Evolutionary conservation across 2,888 invertebrate species (phyloP).

Genomic region (Formica aserva): DNA sequence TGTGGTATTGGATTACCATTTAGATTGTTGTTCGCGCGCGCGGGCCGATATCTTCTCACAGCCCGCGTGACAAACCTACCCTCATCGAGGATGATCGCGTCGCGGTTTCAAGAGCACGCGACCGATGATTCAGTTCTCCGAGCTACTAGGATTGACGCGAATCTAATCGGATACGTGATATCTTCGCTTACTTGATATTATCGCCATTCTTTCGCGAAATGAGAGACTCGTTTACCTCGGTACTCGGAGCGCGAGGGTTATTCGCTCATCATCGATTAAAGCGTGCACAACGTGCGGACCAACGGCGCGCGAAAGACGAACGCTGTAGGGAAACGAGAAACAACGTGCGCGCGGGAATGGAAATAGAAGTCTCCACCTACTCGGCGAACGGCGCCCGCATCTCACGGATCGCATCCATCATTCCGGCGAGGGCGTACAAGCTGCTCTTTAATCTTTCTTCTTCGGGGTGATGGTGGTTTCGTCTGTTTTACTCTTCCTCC

Average conservation of each 20-base stretch:
- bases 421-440: conserved; percentile 85
- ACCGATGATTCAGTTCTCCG: background rate
- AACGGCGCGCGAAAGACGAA: conserved; percentile 55
- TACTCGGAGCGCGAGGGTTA: background rate
- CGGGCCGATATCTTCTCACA: conserved; percentile 43
- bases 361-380: conserved; percentile 85
- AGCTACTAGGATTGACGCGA: background rate
- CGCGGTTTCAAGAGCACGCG: background rate
- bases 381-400: conserved; percentile 75
- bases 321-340: conserved; percentile 64
- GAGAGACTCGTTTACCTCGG: conserved; percentile 27
- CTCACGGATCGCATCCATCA: conserved; percentile 85
- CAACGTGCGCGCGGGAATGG: conserved; percentile 76
- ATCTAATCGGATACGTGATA: background rate
- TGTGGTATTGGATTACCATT: conserved; percentile 85
- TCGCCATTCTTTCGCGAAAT: conserved; percentile 4
- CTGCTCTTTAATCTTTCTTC: conserved; percentile 85
- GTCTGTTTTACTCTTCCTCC: conserved; percentile 53
- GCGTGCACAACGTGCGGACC: conserved; percentile 48
- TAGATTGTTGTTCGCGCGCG: conserved; percentile 81
- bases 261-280: conserved; percentile 61
- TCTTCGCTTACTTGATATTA: too few species aligned
- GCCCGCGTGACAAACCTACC: conserved; percentile 51
- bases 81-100: background rate
- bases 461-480: conserved; percentile 67